Conservation (phyloP, 2,797 vertebrate genomes). For the Schizopygopsis pylzovi region DNA sequence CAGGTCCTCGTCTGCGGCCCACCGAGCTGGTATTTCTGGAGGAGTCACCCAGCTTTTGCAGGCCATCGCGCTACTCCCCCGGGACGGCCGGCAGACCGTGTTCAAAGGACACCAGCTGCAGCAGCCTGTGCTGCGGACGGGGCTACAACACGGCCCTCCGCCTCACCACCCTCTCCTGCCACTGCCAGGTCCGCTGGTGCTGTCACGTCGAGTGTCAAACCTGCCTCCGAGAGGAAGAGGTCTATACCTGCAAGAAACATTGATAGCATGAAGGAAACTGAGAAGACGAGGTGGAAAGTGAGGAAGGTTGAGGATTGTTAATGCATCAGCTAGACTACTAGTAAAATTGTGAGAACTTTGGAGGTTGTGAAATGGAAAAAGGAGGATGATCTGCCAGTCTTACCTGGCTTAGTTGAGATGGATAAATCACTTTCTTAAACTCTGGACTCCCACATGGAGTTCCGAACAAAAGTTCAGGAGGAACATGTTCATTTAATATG, state of each 20-base stretch:
- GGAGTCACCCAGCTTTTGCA: conserved; percentile 96
- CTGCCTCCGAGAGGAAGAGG: conserved; percentile 91
- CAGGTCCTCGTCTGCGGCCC: conserved; percentile 67
- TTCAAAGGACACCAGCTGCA: conserved; percentile 90
- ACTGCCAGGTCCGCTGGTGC: conserved; percentile 98
- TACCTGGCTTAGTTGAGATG: background rate
- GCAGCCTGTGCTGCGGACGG: conserved; percentile 94
- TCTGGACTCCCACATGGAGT: conserved; percentile 31
- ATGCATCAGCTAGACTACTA: conserved; percentile 21
- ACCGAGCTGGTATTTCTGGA: conserved; percentile 93
- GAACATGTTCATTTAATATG: conserved; percentile 5
- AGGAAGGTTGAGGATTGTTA: background rate
- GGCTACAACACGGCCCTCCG: conserved; percentile 95
- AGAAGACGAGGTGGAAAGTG: background rate
- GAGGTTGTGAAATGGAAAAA: background rate
- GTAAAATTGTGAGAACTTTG: conserved; percentile 24
- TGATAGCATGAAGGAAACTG: conserved; percentile 49
- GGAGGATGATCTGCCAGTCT: background rate
- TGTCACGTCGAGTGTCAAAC: conserved; percentile 98
- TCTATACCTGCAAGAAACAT: conserved; percentile 92
- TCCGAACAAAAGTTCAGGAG: background rate
- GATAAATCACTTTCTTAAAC: conserved; percentile 37
- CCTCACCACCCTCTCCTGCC: conserved; percentile 92
- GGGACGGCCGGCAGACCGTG: conserved; percentile 91
- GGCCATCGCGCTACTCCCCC: conserved; percentile 89